Base-by-base conservation (phyloP, 2,113 vertebrate genomes). In the Hippocampus mohnikei region DNA sequence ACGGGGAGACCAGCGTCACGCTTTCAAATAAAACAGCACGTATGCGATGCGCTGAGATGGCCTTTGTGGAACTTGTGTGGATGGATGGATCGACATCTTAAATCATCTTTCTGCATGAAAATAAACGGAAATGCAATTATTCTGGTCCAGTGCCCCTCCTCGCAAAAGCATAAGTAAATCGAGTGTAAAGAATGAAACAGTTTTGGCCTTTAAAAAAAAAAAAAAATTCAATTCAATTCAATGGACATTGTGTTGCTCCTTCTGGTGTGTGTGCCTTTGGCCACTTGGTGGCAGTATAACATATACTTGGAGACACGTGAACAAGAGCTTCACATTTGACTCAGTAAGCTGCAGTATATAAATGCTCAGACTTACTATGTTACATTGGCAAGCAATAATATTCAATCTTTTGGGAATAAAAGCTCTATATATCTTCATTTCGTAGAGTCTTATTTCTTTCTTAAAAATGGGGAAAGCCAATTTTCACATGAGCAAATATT, bases 11-110 rank as follows among this genome's bases (percentile, higher is more conserved):
- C 66, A 82, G 84, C 82, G 72, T 80, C 85, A 89, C 88, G 92
- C 90, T 91, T 92, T 91, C 87, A 89, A 90, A 88, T 78, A 81
- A 85, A 85, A 85, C 84, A 89, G 83, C 88, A 79, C 11, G 86
- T 87, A 82, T 83, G 88, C 83, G 85, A 90, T 88, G 89, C 91
- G 89, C 89, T 82, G 79, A 90, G 83, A 67, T 85, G 85, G 68
- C 56, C 66, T 48, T 1, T 55, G 52, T 10, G 52, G 52, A 53
- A 2, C 29, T 70, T 69, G 29, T 33, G 29, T 48, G 46, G 46
- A 48, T 48, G 46, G 46, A 15, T 48, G 16, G 56, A 59, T 18
- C 13, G 33, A 29, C 27, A 58, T 27, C 23, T 58, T 4, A 27
- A 58, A 58, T 58, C 13, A 58, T 1, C 1, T 58, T 58, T 25